phyloP scores from a whole-genome alignment of 2,888 invertebrate species.

The Phengaris arion region DNA sequence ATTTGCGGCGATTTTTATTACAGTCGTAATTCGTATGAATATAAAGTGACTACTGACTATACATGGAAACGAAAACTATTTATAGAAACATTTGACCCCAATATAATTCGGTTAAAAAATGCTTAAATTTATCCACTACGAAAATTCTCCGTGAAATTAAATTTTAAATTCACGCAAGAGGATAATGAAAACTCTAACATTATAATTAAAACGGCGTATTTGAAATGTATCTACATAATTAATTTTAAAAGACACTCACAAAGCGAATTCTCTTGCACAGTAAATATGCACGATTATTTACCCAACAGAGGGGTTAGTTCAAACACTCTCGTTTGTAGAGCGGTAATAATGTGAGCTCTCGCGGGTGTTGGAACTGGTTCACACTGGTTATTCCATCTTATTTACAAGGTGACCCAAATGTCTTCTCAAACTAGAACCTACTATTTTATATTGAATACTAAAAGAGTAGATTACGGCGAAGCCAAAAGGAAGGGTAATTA shows the following conservation, averaged over 20 bases:
- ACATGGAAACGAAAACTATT: no score
- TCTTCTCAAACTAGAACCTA: not conserved
- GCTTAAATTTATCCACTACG: not conserved
- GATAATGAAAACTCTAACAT: not conserved
- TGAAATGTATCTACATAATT: not conserved
- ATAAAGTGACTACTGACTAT: no score
- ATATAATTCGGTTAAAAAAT: not conserved
- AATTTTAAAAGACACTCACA: constrained; percentile 23
- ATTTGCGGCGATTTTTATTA: no score
- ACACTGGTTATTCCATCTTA: not conserved
- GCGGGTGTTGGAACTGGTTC: not conserved
- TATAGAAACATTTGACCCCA: not conserved
- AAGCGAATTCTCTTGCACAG: constrained; percentile 21
- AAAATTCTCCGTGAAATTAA: not conserved
- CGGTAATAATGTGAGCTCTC: not conserved
- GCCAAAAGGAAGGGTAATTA: no score
- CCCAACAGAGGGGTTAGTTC: constrained; percentile 8
- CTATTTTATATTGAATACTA: no score
- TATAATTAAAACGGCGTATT: constrained; percentile 10
- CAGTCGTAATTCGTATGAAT: no score
- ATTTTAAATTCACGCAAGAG: not conserved
- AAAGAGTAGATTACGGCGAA: no score
- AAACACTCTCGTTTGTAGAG: not conserved
- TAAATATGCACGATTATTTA: constrained; percentile 15
- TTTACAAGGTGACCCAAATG: not conserved